Conservation (phyloP, 1,140 invertebrate species). For the Saxidomus purpurata region DNA sequence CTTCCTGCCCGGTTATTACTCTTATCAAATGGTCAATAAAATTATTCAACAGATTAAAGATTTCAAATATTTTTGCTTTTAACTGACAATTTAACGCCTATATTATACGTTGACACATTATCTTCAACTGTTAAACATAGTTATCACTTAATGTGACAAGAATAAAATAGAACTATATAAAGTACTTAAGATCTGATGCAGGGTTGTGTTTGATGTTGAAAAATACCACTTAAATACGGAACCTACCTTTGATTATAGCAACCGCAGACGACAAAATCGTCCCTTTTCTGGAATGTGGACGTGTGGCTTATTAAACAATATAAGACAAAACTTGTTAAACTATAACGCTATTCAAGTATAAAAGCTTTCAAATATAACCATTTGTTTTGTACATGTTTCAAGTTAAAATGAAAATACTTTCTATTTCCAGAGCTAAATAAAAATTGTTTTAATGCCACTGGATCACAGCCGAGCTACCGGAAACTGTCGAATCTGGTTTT, state of each 20-base stretch:
- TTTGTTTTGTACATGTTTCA: too few relatives aligned
- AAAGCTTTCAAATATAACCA: too few relatives aligned
- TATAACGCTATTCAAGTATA: neutral
- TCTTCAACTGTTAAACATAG: neutral
- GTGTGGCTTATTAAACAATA: neutral
- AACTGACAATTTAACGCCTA: conserved; percentile 31
- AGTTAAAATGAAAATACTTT: too few relatives aligned
- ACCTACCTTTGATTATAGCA: neutral
- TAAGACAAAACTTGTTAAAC: neutral
- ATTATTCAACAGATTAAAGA: conserved; percentile 21
- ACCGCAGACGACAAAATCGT: neutral
- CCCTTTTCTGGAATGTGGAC: neutral
- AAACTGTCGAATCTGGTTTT: too few relatives aligned
- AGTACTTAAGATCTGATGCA: neutral
- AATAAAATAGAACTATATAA: conserved; percentile 18
- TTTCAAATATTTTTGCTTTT: conserved; percentile 23
- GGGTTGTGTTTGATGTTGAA: conserved; percentile 30
- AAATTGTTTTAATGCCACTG: too few relatives aligned
- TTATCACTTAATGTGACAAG: conserved; percentile 33
- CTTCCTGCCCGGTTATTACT: neutral
- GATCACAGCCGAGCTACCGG: too few relatives aligned
- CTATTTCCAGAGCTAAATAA: too few relatives aligned
- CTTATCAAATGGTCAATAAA: conserved; percentile 53
- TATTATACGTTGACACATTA: conserved; percentile 25
- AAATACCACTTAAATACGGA: neutral